Base-by-base conservation (phyloP, 2,797 vertebrate genomes). In the Cheirogaleus major region DNA sequence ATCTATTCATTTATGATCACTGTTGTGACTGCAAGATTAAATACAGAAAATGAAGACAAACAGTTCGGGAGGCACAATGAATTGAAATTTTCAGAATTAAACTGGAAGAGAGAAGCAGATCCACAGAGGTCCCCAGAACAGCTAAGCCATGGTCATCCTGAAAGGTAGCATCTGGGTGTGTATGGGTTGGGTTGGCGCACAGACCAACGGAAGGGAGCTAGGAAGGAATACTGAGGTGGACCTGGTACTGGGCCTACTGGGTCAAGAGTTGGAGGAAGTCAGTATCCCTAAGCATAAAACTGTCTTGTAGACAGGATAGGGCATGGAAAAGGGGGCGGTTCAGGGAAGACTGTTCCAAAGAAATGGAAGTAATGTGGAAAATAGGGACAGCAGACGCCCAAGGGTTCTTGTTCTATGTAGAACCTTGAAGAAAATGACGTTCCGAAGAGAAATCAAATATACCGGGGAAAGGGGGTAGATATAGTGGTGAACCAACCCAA, bases 221-320 rank as follows among this genome's bases (percentile, higher is more conserved):
- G 89, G 27, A 57, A 41, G 43, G 48, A n/a, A 57, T 1, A 32
- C 11, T 55, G 89, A 89, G 65, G 90, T 35, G 45, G 38, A 72
- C 30, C 43, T 38, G 63, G 41, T 38, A 18, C 45, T 13, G 75
- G 83, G 83, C 35, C 85, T 65, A 38, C 0, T 4, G 83, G 65
- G 79, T 52, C 90, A 81, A 78, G 65, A 93, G 83, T 18, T 89
- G 86, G 86, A 93, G 50, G 41, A 67, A 83, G 84, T 67, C 89
- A 25, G 45, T 32, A 72, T 84, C 83, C 80, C 73, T 14, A 57
- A 63, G 81, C 63, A 45, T 41, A 50, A 84, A 94, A 96, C 70
- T 72, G 76, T 25, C 86, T 75, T 22, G 79, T 10, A 95, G 73
- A 70, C 20, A 48, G 55, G 89, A 23, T 30, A 23, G 88, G 67